Conservation (phyloP, 2,888 invertebrate genomes). For the Ormyrus thymus region DNA sequence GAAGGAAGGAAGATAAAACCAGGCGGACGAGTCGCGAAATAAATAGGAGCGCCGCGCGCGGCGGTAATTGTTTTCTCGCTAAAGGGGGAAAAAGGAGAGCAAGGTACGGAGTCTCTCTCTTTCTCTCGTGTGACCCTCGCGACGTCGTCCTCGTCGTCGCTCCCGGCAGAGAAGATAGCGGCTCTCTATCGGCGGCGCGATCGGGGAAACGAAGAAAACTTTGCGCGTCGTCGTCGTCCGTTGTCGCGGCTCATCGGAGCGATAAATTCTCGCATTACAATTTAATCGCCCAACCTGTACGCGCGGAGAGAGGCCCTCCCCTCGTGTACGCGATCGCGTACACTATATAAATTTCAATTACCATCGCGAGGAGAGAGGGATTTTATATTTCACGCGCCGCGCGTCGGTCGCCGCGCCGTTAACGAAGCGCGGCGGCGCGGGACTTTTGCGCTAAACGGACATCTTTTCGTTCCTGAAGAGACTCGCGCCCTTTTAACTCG, state of each 20-base stretch:
- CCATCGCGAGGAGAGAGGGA: neutral
- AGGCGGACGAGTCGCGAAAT: neutral
- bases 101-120: neutral
- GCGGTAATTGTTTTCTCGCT: constrained; percentile 31
- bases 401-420: neutral
- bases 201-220: constrained; percentile 33
- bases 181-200: constrained; percentile 20
- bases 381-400: constrained; percentile 32
- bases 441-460: neutral
- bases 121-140: constrained; percentile 21
- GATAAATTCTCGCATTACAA: constrained; percentile 53
- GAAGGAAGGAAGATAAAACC: neutral
- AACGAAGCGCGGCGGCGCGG: neutral
- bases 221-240: constrained; percentile 19
- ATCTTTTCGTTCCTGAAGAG: constrained; percentile 23
- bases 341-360: constrained; percentile 52
- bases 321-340: neutral
- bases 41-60: neutral
- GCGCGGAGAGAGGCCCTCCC: neutral
- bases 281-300: constrained; percentile 36
- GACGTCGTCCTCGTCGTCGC: constrained; percentile 37
- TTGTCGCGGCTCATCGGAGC: constrained; percentile 17
- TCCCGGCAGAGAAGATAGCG: no score
- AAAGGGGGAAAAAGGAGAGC: neutral
- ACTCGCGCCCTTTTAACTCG: neutral